These are phyloP conservation scores for Anguilla anguilla DNA, from an alignment of 2,797 vertebrate species.

Conservation along the genomic window DNA sequence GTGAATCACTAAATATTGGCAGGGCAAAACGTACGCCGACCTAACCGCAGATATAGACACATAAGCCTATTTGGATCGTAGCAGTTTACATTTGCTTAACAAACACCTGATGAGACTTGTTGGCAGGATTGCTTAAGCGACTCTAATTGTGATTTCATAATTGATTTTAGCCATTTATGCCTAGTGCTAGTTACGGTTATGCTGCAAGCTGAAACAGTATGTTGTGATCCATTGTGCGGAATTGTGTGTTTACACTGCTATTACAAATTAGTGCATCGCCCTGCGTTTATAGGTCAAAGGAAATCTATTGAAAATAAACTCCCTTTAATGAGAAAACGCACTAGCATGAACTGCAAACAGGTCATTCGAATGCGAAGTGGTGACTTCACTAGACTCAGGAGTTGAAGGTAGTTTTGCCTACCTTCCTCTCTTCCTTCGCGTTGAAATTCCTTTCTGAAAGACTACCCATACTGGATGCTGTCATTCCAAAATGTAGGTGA, in stretches of 20 bases:
- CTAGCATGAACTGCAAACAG: not conserved
- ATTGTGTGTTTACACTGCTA: not conserved
- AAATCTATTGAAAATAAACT: not conserved
- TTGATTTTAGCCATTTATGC: not conserved
- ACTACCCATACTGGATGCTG: constrained; percentile 53
- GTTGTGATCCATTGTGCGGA: not conserved
- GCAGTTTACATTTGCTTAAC: not conserved
- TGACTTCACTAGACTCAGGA: not conserved
- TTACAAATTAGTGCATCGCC: not conserved
- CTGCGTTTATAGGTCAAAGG: not conserved
- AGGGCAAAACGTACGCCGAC: not conserved
- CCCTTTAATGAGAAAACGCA: not conserved
- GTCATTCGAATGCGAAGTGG: not conserved
- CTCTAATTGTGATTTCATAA: not conserved
- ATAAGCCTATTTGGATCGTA: not conserved
- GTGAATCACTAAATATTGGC: not conserved
- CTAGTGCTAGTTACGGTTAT: not conserved
- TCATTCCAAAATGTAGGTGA: constrained; percentile 45
- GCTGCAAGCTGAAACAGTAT: too few species aligned
- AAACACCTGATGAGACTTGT: not conserved
- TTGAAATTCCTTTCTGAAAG: constrained; percentile 55
- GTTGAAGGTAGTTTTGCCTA: constrained; percentile 33
- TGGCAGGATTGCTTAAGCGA: not conserved
- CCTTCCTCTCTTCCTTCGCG: constrained; percentile 64
- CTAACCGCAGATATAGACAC: not conserved